phyloP scores from a whole-genome alignment of 2,113 vertebrate genomes.

The Prochilodus magdalenae region DNA sequence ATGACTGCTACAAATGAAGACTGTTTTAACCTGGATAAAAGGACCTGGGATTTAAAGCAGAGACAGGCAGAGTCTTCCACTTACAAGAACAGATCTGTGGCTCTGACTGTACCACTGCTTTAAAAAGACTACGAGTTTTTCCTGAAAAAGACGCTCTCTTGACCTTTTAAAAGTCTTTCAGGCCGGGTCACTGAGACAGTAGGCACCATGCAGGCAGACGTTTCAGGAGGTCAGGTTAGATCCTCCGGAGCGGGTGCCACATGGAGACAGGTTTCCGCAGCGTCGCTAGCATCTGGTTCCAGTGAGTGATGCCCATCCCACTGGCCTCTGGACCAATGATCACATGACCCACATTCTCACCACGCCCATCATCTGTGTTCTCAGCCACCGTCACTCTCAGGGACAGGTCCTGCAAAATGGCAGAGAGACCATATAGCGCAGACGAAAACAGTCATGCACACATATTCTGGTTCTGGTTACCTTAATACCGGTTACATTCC shows the following conservation, averaged over 20 bases:
- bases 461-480: too few relatives aligned
- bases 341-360: constrained; percentile 93
- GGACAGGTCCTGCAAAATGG: constrained; percentile 87
- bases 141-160: constrained; percentile 64
- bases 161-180: constrained; percentile 44
- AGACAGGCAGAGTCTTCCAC: constrained; percentile 60
- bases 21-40: constrained; percentile 80
- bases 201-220: constrained; percentile 73
- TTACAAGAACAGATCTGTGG: constrained; percentile 14
- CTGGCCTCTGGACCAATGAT: constrained; percentile 92
- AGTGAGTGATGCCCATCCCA: constrained; percentile 96
- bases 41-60: constrained; percentile 75
- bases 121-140: constrained; percentile 66
- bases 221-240: constrained; percentile 68
- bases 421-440: not conserved
- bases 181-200: constrained; percentile 63
- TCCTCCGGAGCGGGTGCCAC: constrained; percentile 93
- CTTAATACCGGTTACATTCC: not conserved
- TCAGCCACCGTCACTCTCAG: constrained; percentile 94
- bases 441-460: too few relatives aligned
- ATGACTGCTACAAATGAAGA: constrained; percentile 76
- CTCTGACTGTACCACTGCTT: constrained; percentile 35
- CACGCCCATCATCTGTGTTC: constrained; percentile 85
- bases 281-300: constrained; percentile 99
- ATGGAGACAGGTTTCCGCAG: constrained; percentile 95